Conservation (phyloP, 2,888 invertebrate genomes). For the Amphipoea oculea region DNA sequence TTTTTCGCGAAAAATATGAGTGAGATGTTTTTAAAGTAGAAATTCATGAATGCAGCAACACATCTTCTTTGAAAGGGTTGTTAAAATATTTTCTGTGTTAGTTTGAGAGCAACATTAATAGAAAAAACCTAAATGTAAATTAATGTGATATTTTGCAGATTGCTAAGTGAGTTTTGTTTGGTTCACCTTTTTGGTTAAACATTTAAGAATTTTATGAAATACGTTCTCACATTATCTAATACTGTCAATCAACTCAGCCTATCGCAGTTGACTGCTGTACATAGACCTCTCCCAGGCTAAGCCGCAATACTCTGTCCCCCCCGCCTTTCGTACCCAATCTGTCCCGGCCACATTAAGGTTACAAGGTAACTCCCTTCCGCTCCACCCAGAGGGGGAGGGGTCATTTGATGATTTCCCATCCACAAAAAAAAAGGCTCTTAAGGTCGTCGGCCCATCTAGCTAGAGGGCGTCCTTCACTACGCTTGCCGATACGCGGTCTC, state of each 20-base stretch:
- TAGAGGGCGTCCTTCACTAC: not conserved
- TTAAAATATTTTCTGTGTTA: conserved; percentile 28
- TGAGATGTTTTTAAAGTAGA: conserved; percentile 45
- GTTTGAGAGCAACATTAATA: conserved; percentile 6
- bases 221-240: not conserved
- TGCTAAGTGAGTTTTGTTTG: conserved; percentile 1
- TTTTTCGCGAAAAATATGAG: conserved; percentile 40
- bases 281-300: not conserved
- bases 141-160: not conserved
- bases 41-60: conserved; percentile 33
- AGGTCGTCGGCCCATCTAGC: not conserved
- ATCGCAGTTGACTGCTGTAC: not conserved
- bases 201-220: not conserved
- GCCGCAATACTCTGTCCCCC: not conserved
- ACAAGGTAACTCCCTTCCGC: too few relatives aligned
- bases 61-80: conserved; percentile 19
- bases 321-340: not conserved
- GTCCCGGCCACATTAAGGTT: not conserved
- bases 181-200: not conserved
- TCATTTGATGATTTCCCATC: too few relatives aligned
- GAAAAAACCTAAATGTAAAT: not conserved
- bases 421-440: not conserved
- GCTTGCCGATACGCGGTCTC: not conserved
- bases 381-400: too few relatives aligned
- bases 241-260: not conserved